Evolutionary conservation across 1,140 invertebrate species (phyloP).

Genomic region (Drosophila willistoni): DNA sequence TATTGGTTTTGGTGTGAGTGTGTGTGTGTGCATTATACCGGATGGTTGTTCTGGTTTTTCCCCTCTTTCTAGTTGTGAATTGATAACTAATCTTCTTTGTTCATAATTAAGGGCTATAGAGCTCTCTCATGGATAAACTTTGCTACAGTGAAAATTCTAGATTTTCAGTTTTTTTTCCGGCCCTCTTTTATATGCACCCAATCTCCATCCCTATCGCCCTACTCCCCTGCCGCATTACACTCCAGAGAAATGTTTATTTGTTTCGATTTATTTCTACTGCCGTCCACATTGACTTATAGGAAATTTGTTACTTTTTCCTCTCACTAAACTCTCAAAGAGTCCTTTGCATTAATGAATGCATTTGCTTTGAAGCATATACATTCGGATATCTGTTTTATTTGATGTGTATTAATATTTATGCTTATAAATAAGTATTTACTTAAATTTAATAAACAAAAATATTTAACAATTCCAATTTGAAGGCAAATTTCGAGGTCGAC

Average conservation of each 20-base stretch:
- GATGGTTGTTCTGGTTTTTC: background rate
- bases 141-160: background rate
- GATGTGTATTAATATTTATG: too few relatives aligned
- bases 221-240: slow-evolving; percentile 16
- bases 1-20: slow-evolving; percentile 33
- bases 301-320: slow-evolving; percentile 2
- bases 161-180: background rate
- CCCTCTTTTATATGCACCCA: too few relatives aligned
- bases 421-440: too few relatives aligned
- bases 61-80: background rate
- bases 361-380: too few relatives aligned
- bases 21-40: slow-evolving; percentile 21
- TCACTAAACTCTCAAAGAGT: background rate
- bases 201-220: background rate
- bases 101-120: background rate
- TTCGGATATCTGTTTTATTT: too few relatives aligned
- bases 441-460: too few relatives aligned
- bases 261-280: slow-evolving; percentile 47
- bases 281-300: background rate
- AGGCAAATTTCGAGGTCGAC: too few relatives aligned
- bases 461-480: too few relatives aligned
- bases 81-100: slow-evolving; percentile 11
- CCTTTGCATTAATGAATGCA: background rate
- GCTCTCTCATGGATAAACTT: background rate
- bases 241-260: slow-evolving; percentile 49